These are phyloP conservation scores for Sander lucioperca DNA, from an alignment of 2,113 vertebrate genomes.

Conservation along the genomic window DNA sequence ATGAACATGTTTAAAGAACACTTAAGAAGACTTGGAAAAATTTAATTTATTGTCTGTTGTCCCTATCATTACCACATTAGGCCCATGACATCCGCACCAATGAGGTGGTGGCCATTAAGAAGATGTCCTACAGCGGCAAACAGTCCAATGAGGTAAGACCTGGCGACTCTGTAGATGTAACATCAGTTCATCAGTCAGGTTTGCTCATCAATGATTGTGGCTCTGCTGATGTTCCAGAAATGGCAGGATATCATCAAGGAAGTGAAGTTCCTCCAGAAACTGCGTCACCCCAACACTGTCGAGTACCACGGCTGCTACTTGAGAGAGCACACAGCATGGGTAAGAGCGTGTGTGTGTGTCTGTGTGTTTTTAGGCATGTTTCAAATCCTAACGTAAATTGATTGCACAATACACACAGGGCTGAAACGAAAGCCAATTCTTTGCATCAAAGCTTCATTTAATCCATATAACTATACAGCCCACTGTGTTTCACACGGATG, in stretches of 20 bases:
- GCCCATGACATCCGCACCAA: slow-evolving; percentile 93
- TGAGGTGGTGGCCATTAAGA: slow-evolving; percentile 96
- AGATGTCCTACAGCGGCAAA: slow-evolving; percentile 95
- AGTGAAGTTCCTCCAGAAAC: slow-evolving; percentile 93
- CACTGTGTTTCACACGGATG: no score
- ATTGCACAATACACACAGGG: no score
- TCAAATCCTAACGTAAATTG: no score
- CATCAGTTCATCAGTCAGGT: neutral
- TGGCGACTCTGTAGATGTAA: neutral
- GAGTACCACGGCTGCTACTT: slow-evolving; percentile 95
- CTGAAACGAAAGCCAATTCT: no score
- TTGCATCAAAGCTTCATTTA: no score
- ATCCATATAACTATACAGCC: no score
- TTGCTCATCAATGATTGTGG: neutral
- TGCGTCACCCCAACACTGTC: slow-evolving; percentile 94
- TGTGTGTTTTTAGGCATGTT: no score
- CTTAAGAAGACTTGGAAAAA: neutral
- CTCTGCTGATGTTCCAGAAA: slow-evolving; percentile 83
- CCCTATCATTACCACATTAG: slow-evolving; percentile 65
- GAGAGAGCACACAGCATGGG: slow-evolving; percentile 95
- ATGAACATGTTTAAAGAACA: neutral
- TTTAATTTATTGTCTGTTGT: neutral
- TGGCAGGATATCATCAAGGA: slow-evolving; percentile 98
- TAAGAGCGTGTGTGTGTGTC: slow-evolving; percentile 81
- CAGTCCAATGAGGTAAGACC: slow-evolving; percentile 91